Evolutionary conservation across 2,797 vertebrate species (phyloP).

Genomic region (Peromyscus nudipes): DNA sequence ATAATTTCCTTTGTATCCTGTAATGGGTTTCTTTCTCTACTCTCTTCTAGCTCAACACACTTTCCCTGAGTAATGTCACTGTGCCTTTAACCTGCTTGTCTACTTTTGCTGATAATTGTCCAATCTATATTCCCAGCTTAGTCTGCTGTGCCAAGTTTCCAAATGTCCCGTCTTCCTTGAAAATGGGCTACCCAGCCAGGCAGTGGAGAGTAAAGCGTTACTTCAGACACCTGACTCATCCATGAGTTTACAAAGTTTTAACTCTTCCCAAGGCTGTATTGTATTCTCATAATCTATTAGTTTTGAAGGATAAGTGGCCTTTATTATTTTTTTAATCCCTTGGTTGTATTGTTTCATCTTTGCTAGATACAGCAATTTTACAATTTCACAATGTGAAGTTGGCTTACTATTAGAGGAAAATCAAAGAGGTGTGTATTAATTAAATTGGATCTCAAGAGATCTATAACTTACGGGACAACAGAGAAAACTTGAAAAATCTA

Average conservation of each 20-base stretch:
- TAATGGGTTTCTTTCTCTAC: neutral
- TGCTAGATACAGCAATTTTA: conserved; percentile 17
- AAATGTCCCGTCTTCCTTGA: neutral
- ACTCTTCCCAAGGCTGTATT: neutral
- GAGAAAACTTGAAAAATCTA: conserved; percentile 56
- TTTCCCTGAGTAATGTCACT: neutral
- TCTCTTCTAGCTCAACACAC: neutral
- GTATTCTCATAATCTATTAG: neutral
- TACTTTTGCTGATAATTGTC: neutral
- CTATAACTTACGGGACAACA: conserved; percentile 40
- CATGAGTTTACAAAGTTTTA: neutral
- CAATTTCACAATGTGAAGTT: conserved; percentile 45
- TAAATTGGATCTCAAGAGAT: conserved; percentile 48
- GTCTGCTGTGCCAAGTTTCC: conserved; percentile 12
- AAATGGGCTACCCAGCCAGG: conserved; percentile 17
- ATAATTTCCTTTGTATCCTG: neutral
- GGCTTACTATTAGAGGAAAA: conserved; percentile 64
- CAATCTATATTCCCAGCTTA: neutral
- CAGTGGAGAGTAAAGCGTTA: neutral
- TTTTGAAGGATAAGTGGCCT: conserved; percentile 5
- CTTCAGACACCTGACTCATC: conserved; percentile 40
- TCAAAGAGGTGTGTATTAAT: conserved; percentile 36
- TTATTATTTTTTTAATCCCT: neutral
- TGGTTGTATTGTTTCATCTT: conserved; percentile 8
- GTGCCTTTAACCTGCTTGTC: neutral